A percentile compares a stretch with the other conserved stretches of the same genome.
phyloP scores from a whole-genome alignment of 2,113 vertebrate species.

The Motacilla alba region DNA sequence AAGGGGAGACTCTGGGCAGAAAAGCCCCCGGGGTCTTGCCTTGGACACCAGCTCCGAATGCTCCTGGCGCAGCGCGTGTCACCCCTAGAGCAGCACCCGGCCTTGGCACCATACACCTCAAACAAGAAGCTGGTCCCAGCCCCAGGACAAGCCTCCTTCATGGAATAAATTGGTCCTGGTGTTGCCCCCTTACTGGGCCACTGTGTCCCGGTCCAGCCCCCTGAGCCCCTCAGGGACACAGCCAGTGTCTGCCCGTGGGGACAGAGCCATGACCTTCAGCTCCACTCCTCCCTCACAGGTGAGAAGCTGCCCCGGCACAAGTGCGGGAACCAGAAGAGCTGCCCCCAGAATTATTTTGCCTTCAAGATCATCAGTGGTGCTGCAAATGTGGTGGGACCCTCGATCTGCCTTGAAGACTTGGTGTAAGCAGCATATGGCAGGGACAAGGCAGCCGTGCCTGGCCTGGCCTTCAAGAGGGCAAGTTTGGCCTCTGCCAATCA shows the following conservation, averaged over 20 bases:
- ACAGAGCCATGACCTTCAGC: not conserved
- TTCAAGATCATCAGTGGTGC: slow-evolving; percentile 81
- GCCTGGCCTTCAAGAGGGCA: not conserved
- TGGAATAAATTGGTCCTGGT: not conserved
- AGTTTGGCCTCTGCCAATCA: not conserved
- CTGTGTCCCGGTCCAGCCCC: not conserved
- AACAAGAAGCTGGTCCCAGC: not conserved
- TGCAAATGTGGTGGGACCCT: slow-evolving; percentile 82
- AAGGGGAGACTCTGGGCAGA: not conserved
- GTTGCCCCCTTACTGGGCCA: not conserved
- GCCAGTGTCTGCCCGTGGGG: accelerated
- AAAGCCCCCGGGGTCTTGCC: not conserved
- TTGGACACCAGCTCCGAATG: accelerated
- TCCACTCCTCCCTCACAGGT: not conserved
- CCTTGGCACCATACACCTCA: not conserved
- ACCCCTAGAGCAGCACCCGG: not conserved
- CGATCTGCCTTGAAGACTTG: slow-evolving; percentile 80
- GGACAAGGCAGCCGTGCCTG: accelerated
- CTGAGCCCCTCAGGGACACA: accelerated
- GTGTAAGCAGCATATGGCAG: slow-evolving; percentile 62
- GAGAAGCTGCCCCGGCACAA: not conserved
- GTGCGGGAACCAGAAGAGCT: slow-evolving; percentile 72
- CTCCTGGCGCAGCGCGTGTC: accelerated
- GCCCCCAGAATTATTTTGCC: slow-evolving; percentile 70
- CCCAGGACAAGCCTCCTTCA: not conserved